phyloP scores from a whole-genome alignment of 2,888 invertebrate species.

The Heliconius cydno region DNA sequence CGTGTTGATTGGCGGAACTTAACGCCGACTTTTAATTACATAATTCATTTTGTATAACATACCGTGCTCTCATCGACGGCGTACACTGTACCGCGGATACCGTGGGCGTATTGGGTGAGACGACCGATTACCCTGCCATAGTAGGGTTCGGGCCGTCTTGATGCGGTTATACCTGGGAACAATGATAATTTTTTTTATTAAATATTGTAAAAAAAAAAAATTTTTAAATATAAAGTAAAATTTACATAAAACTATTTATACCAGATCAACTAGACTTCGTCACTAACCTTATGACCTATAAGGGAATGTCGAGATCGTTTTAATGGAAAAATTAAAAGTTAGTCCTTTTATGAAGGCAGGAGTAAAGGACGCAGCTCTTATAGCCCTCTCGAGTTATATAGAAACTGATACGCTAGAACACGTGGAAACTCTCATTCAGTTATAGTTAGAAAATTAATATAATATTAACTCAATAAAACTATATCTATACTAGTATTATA shows the following conservation, averaged over 20 bases:
- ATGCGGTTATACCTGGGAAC: constrained; percentile 55
- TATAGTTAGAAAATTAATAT: not conserved
- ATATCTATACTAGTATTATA: too few species aligned
- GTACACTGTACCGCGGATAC: constrained; percentile 91
- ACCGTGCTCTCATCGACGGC: constrained; percentile 93
- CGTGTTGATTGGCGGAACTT: not conserved
- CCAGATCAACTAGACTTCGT: not conserved
- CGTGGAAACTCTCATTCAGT: not conserved
- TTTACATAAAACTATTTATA: not conserved
- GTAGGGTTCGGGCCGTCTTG: constrained; percentile 84
- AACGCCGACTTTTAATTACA: not conserved
- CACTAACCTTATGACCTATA: not conserved
- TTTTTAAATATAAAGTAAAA: too few species aligned
- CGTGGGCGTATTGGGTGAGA: constrained; percentile 89
- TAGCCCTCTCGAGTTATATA: not conserved
- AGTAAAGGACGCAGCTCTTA: constrained; percentile 5
- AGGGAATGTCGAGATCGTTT: not conserved
- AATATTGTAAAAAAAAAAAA: not conserved
- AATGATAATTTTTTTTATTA: not conserved
- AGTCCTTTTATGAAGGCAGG: not conserved
- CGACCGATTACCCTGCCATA: constrained; percentile 91
- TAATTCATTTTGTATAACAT: not conserved
- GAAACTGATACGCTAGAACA: not conserved
- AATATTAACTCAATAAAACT: too few species aligned
- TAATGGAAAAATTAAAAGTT: constrained; percentile 15